Conservation (phyloP, 1,140 invertebrate genomes). For the Aphaenogaster rudis region DNA sequence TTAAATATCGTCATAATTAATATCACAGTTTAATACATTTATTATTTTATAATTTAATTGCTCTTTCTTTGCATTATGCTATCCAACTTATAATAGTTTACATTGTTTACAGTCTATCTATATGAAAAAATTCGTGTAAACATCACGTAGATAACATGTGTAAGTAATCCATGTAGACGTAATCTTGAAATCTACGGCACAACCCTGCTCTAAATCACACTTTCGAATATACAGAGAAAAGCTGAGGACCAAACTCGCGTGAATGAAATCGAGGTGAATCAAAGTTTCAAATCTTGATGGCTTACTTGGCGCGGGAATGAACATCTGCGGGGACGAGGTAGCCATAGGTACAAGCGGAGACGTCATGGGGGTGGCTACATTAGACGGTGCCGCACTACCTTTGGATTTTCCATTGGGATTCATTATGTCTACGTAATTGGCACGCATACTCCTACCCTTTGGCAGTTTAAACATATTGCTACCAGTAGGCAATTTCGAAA, state of each 20-base stretch:
- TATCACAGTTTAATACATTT: too few relatives aligned
- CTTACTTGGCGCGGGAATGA: conserved; percentile 87
- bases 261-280: not conserved
- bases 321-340: conserved; percentile 85
- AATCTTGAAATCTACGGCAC: too few relatives aligned
- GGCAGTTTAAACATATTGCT: conserved; percentile 93
- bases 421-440: conserved; percentile 94
- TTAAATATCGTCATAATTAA: too few relatives aligned
- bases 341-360: conserved; percentile 86
- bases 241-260: not conserved
- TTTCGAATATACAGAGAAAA: not conserved
- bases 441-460: conserved; percentile 90
- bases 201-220: too few relatives aligned
- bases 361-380: conserved; percentile 85
- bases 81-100: too few relatives aligned
- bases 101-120: too few relatives aligned
- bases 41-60: too few relatives aligned
- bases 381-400: conserved; percentile 83
- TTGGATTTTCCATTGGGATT: conserved; percentile 89
- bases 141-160: too few relatives aligned
- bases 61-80: too few relatives aligned
- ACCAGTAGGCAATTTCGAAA: conserved; percentile 84
- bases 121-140: too few relatives aligned
- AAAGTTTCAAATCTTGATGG: conserved; percentile 16
- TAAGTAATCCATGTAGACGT: too few relatives aligned